phyloP scores from a whole-genome alignment of 1,140 invertebrate species.

The Ruditapes philippinarum region DNA sequence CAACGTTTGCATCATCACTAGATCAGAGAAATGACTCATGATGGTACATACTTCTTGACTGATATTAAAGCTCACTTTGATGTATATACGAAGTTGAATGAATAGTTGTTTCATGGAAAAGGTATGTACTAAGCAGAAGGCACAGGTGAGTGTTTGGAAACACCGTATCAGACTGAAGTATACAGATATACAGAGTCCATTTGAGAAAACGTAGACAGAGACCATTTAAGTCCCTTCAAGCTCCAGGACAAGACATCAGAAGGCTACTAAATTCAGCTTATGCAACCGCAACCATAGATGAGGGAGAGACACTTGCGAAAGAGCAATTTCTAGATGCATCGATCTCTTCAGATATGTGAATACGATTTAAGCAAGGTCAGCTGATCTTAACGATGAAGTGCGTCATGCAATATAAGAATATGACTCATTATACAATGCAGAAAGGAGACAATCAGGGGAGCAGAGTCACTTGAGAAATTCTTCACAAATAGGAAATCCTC shows the following conservation, averaged over 20 bases:
- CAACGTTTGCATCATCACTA: too few relatives aligned
- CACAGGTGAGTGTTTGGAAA: not conserved
- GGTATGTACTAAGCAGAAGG: too few relatives aligned
- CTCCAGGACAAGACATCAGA: not conserved
- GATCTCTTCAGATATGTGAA: not conserved
- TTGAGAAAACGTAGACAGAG: not conserved
- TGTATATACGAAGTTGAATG: too few relatives aligned
- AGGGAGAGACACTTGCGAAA: not conserved
- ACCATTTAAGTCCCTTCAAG: not conserved
- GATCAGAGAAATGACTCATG: too few relatives aligned
- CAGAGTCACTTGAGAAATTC: not conserved
- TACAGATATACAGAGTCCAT: not conserved
- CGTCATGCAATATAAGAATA: not conserved
- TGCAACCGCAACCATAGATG: not conserved
- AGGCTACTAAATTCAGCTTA: not conserved
- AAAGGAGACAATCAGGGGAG: not conserved
- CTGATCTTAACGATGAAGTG: not conserved
- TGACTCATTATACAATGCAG: not conserved
- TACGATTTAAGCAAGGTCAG: not conserved
- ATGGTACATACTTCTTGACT: too few relatives aligned
- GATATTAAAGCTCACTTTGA: too few relatives aligned
- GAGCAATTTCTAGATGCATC: not conserved
- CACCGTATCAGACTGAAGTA: not conserved
- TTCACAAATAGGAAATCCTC: not conserved
- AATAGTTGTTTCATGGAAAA: too few relatives aligned